phyloP scores from a whole-genome alignment of 1,140 invertebrate species.

The Trissolcus basalis region DNA sequence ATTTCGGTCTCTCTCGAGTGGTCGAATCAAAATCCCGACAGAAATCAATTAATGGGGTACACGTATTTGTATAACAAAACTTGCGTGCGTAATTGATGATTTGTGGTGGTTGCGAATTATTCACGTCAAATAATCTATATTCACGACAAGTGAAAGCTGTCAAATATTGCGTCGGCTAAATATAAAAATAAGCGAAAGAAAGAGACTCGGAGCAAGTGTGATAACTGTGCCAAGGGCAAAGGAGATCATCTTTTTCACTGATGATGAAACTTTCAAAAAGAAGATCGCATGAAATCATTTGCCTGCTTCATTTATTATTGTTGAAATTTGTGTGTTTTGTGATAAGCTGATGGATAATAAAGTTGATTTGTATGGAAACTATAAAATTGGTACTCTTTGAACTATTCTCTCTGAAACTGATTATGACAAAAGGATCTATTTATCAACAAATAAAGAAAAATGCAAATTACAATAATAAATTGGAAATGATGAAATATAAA shows the following conservation, averaged over 20 bases:
- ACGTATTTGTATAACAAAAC: conserved; percentile 14
- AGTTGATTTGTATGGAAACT: too few relatives aligned
- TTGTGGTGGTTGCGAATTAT: conserved; percentile 11
- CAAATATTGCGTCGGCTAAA: conserved; percentile 18
- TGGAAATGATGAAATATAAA: too few relatives aligned
- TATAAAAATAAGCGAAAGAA: conserved; percentile 28
- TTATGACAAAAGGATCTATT: too few relatives aligned
- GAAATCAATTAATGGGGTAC: background rate
- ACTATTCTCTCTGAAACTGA: too few relatives aligned
- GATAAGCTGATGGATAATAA: too few relatives aligned
- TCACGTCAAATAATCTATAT: conserved; percentile 18
- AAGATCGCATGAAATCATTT: conserved; percentile 45
- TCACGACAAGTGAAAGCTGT: conserved; percentile 19
- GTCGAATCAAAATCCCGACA: too few relatives aligned
- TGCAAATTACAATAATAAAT: too few relatives aligned
- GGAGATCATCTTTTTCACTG: conserved; percentile 48
- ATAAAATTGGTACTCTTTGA: too few relatives aligned
- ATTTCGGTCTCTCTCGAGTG: too few relatives aligned
- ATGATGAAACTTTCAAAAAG: conserved; percentile 58
- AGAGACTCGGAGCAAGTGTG: conserved; percentile 22
- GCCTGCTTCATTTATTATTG: conserved; percentile 47
- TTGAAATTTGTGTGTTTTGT: too few relatives aligned
- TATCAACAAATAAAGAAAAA: too few relatives aligned
- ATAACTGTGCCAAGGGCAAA: conserved; percentile 50
- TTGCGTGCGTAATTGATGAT: conserved; percentile 22